phyloP scores from a whole-genome alignment of 2,888 invertebrate species.

The Platynereis dumerilii region DNA sequence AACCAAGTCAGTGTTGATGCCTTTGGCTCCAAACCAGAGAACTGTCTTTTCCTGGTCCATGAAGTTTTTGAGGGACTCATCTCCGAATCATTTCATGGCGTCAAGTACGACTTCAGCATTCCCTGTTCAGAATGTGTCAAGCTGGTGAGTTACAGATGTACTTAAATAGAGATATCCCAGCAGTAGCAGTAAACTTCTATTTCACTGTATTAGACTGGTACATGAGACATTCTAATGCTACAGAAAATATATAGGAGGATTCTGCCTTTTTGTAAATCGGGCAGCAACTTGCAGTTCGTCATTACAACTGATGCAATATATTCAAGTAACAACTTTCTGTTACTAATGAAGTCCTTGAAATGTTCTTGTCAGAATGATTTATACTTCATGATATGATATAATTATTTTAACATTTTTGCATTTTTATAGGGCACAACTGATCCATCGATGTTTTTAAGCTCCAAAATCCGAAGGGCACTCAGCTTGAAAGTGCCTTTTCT shows the following conservation, averaged over 20 bases:
- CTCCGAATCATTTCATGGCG: slow-evolving; percentile 59
- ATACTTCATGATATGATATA: background rate
- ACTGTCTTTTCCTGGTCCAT: slow-evolving; percentile 60
- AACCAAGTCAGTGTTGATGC: slow-evolving; percentile 53
- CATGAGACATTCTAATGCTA: too few relatives aligned
- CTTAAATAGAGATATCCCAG: too few relatives aligned
- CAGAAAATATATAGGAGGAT: too few relatives aligned
- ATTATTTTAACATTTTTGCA: background rate
- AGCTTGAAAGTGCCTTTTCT: slow-evolving; percentile 60
- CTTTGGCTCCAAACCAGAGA: slow-evolving; percentile 59
- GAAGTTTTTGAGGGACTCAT: slow-evolving; percentile 62
- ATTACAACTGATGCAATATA: background rate
- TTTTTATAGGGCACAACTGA: slow-evolving; percentile 46
- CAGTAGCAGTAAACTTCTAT: too few relatives aligned
- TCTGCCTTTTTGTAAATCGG: too few relatives aligned
- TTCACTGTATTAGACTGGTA: too few relatives aligned
- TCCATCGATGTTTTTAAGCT: slow-evolving; percentile 57
- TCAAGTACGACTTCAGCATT: slow-evolving; percentile 57
- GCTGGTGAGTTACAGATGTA: too few relatives aligned
- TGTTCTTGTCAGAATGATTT: too few relatives aligned
- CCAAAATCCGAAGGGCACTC: slow-evolving; percentile 53
- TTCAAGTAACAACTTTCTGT: too few relatives aligned
- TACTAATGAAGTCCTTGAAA: too few relatives aligned
- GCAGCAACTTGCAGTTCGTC: too few relatives aligned
- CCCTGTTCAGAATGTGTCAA: slow-evolving; percentile 60